Conservation (phyloP, 2,797 vertebrate genomes). For the Ficedula albicollis region DNA sequence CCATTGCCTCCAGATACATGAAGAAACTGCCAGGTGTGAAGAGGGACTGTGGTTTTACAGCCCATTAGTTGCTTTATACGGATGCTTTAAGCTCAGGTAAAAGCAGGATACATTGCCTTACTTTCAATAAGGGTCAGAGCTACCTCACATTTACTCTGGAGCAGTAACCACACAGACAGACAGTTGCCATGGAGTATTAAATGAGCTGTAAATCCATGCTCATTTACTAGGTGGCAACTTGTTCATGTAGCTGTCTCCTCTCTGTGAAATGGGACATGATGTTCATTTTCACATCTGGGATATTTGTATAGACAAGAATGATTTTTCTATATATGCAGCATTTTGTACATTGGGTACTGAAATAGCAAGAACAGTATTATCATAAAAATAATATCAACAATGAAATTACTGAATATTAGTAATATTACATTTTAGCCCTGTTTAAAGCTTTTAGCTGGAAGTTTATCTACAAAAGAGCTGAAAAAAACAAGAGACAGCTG, state of each 20-base stretch:
- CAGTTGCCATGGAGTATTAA: constrained; percentile 58
- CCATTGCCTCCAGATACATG: not conserved
- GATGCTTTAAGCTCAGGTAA: constrained; percentile 42
- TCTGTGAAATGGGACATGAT: not conserved
- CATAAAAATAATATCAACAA: not conserved
- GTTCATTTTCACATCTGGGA: not conserved
- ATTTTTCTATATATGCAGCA: not conserved
- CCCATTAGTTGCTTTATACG: constrained; percentile 33
- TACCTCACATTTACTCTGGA: constrained; percentile 8
- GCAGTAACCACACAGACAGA: not conserved
- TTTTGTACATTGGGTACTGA: not conserved
- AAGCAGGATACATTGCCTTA: not conserved
- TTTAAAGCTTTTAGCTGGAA: not conserved
- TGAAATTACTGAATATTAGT: not conserved
- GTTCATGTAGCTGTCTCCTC: constrained; percentile 16
- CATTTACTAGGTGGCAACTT: constrained; percentile 34
- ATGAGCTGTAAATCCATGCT: constrained; percentile 49
- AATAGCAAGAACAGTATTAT: not conserved
- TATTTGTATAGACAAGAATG: not conserved
- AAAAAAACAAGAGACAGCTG: not conserved
- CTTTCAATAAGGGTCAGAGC: constrained; percentile 30
- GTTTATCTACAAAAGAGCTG: not conserved
- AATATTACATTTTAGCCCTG: not conserved
- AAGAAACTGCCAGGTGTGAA: not conserved
- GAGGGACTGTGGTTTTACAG: not conserved